These are phyloP conservation scores for Hozukius guyotensis DNA, from an alignment of 2,797 vertebrate genomes.

Conservation along the genomic window DNA sequence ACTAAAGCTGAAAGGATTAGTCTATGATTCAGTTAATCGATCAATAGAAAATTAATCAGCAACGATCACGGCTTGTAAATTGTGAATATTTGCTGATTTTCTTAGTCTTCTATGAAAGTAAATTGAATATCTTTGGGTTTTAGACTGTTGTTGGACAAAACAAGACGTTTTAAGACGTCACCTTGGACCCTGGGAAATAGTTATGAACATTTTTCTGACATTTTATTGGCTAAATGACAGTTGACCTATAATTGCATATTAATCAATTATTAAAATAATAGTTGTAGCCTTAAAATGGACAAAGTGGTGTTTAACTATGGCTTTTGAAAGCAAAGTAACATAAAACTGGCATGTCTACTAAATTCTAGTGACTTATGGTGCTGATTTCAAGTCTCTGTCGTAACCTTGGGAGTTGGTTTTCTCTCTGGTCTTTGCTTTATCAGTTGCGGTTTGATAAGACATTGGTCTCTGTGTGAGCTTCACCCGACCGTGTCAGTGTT, in stretches of 20 bases:
- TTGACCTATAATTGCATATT: no score
- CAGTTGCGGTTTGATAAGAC: neutral
- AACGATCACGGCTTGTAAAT: neutral
- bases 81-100: neutral
- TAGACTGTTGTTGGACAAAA: neutral
- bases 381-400: neutral
- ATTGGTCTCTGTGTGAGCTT: neutral
- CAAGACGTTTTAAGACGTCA: neutral
- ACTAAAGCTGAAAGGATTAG: neutral
- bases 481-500: constrained; percentile 7
- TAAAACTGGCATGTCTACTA: neutral
- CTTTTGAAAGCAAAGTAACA: neutral
- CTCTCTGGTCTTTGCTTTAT: neutral
- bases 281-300: neutral
- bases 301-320: neutral
- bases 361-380: neutral
- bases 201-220: neutral
- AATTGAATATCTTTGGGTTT: neutral
- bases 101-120: neutral
- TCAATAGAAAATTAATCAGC: neutral
- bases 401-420: neutral
- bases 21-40: neutral
- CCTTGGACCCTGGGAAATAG: neutral
- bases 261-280: neutral
- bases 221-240: neutral